phyloP scores from a whole-genome alignment of 2,113 vertebrate genomes.

The Chroicocephalus ridibundus region DNA sequence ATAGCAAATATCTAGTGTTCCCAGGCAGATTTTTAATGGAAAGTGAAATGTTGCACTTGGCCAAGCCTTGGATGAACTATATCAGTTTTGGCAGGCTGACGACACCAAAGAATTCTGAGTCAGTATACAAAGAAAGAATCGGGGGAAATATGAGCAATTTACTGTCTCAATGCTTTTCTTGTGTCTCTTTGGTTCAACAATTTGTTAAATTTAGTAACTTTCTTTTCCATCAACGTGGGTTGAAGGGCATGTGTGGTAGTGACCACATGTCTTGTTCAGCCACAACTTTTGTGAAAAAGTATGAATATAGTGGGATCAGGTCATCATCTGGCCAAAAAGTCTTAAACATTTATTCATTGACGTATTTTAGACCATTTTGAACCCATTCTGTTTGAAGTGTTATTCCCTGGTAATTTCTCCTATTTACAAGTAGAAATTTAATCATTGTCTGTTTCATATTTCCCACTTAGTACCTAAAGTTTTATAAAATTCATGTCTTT shows the following conservation, averaged over 20 bases:
- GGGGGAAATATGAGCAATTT: background rate
- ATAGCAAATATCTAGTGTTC: background rate
- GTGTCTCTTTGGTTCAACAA: background rate
- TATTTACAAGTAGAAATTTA: slow-evolving; percentile 9
- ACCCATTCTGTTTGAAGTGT: background rate
- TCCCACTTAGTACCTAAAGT: background rate
- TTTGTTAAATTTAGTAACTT: background rate
- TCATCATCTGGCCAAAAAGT: background rate
- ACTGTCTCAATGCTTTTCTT: background rate
- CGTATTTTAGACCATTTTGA: background rate
- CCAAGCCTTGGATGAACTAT: background rate
- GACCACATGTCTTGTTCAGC: background rate
- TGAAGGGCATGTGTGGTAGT: background rate
- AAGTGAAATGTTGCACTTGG: background rate
- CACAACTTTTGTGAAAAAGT: background rate
- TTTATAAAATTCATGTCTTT: slow-evolving; percentile 50
- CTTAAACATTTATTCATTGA: background rate
- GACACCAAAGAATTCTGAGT: background rate
- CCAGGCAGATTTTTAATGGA: background rate
- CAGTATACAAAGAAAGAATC: background rate
- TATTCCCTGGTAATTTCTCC: background rate
- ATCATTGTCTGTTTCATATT: background rate
- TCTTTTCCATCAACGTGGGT: background rate
- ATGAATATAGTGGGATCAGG: background rate
- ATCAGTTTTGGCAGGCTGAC: background rate